Base-by-base conservation (phyloP, 1,140 invertebrate genomes). In the Diorhabda carinulata region DNA sequence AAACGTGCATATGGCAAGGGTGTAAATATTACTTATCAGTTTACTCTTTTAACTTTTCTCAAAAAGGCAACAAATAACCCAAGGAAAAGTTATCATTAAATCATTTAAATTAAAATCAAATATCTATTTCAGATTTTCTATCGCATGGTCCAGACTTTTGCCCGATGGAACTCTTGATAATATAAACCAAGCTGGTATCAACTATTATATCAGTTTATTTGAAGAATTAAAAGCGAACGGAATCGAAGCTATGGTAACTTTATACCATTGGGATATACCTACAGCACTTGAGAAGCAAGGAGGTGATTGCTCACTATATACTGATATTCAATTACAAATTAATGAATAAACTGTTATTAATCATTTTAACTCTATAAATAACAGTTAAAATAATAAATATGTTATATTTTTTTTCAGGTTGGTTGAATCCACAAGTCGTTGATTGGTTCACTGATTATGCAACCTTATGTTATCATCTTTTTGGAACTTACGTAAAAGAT, bases 191-290 rank as follows among this genome's bases (percentile, higher is more conserved):
- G 5, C 10, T 3, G 61, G 43, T 43, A 25, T 45, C 0, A 10
- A 63, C 4, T 63, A 63, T 9, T 63, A 63, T 42, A 63, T n/a
- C 43, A 63, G 45, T 3, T 43, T 66, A 9, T 57, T 57, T 4
- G 42, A 66, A 43, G 64, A 58, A n/a, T 40, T 58, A 2, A 58
- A 4, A 43, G 52, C 10, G 40, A 64, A 69, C 5, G 65, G 59
- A 7, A 67, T 72, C 41, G 64, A 66, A 64, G 63, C 67, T 10
- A 5, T 72, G 80, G 88, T 91, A 74, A 87, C 79, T 0, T 61
- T 80, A 5, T 79, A 67, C 64, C 79, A 80, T 64, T 80, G 77
- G 75, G 80, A 81, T 71, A 56, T 72, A 45, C 82, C 81, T 3
- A 69, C 77, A 70, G 52, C 68, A 5, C 68, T 83, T 5, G 70